Evolutionary conservation across 2,888 invertebrate species (phyloP), one percentile per base, ranked within the genome.

Genomic region (Gari tellinella): DNA sequence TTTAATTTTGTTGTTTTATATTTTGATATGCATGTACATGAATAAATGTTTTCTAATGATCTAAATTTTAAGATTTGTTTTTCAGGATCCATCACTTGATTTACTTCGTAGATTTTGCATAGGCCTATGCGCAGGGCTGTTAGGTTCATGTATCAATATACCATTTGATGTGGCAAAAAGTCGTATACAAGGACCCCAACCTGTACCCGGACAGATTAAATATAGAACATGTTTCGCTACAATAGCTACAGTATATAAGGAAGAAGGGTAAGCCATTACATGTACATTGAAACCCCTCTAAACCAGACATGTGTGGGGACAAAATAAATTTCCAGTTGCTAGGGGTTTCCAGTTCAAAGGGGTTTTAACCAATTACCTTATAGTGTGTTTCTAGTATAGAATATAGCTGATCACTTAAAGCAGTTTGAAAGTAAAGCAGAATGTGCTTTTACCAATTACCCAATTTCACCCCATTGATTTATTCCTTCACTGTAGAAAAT

Each of bases 81-180:
- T 83, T 62, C 82, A 91, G 90, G 89, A 89, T 61, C 86, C 88
- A 15, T 75, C 74, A 5, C 26, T 86, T 49, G 91, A 92, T 26
- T 80, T 92, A 38, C 21, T 84, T 19, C 79, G 90, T n/a, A 87
- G 91, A 40, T 91, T 97, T 43, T 93, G 94, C 0, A 95, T 98
- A 83, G 98, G 98, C 43, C 97, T 98, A 88, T 94, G 94, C 12
- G 96, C 97, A 14, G 98, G 98, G 2, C 95, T 96, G 0, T 91
- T 97, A 40, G 97, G 96, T 10, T 97, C 97, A 5, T 94, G 95
- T 82, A 93, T 96, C 52, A 98, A 98, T 92, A 98, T 98, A 92
- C 98, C 98, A 7, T 98, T 98, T 92, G 98, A 98, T 91, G 98
- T 98, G 31, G 98, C 97, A 25, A 98, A 98, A 92, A 97, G 97